Evolutionary conservation across 2,113 vertebrate species (phyloP).

Genomic region (Mystacornis crossleyi): DNA sequence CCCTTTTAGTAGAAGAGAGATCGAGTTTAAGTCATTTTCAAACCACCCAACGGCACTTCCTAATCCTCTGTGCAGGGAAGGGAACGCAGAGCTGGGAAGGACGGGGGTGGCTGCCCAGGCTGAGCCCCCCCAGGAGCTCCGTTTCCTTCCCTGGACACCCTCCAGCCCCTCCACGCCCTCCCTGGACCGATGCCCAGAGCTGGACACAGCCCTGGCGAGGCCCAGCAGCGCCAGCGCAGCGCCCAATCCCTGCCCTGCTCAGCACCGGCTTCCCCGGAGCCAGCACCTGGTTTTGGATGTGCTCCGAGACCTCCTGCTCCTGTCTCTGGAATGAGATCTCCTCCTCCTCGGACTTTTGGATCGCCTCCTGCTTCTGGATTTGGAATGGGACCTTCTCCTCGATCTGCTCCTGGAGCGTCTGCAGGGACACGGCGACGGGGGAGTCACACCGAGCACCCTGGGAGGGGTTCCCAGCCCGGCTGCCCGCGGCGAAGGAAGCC

Average conservation of each 20-base stretch:
- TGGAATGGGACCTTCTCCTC: constrained; percentile 89
- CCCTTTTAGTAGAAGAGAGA: constrained; percentile 73
- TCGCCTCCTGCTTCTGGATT: constrained; percentile 88
- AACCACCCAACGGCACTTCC: not conserved
- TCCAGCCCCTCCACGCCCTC: not conserved
- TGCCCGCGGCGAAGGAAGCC: not conserved
- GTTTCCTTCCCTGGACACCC: accelerated
- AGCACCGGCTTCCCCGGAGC: not conserved
- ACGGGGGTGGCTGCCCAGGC: not conserved
- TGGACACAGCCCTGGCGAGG: not conserved
- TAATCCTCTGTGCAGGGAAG: accelerated
- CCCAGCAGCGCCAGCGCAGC: not conserved
- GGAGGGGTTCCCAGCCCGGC: not conserved
- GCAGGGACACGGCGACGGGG: accelerated
- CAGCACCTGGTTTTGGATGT: constrained; percentile 86
- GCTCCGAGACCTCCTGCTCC: constrained; percentile 85
- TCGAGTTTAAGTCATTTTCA: not conserved
- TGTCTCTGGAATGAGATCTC: constrained; percentile 89
- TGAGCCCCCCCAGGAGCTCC: not conserved
- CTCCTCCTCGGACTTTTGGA: constrained; percentile 92
- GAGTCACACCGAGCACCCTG: accelerated
- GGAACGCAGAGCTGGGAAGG: not conserved
- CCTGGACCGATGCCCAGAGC: not conserved
- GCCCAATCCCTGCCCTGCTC: not conserved
- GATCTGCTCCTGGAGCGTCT: constrained; percentile 94